Percentiles rank a stretch among this genome's conserved stretches.
Conservation (phyloP, 2,888 invertebrate genomes). For the Hyppa rectilinea region DNA sequence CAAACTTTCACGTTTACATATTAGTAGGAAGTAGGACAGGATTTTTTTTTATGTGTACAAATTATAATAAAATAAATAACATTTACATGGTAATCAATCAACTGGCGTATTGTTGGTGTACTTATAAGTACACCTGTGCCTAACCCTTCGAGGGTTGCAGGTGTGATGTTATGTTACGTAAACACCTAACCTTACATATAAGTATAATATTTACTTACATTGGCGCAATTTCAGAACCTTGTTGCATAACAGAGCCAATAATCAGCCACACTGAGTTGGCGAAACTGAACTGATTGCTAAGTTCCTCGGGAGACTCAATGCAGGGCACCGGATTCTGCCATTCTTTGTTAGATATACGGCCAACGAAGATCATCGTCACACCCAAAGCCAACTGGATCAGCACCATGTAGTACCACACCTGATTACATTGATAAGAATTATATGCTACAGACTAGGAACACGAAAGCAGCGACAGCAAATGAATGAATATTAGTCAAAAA, state of each 20-base stretch:
- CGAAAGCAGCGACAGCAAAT: not conserved
- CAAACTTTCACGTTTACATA: too few species aligned
- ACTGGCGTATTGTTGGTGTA: too few species aligned
- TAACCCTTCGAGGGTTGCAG: too few species aligned
- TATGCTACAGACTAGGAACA: not conserved
- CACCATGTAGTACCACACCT: slow-evolving; percentile 96
- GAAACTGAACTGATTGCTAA: slow-evolving; percentile 96
- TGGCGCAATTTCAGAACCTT: slow-evolving; percentile 97
- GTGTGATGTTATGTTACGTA: too few species aligned
- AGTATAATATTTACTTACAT: slow-evolving; percentile 89
- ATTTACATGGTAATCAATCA: too few species aligned
- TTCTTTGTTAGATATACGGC: slow-evolving; percentile 95
- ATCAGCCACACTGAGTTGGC: slow-evolving; percentile 97
- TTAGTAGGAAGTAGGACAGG: too few species aligned
- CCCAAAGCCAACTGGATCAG: slow-evolving; percentile 95
- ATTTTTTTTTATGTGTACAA: not conserved
- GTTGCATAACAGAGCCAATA: slow-evolving; percentile 96
- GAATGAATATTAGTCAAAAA: not conserved
- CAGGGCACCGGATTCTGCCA: slow-evolving; percentile 97
- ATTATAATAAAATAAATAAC: not conserved
- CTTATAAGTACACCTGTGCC: too few species aligned
- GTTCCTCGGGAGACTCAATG: slow-evolving; percentile 94
- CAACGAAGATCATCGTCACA: slow-evolving; percentile 95
- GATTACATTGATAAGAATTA: slow-evolving; percentile 33
- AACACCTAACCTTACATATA: not conserved